Percentiles rank a stretch among this genome's conserved stretches.
Conservation (phyloP, 2,113 vertebrate species). For the Sinosuthora webbiana region DNA sequence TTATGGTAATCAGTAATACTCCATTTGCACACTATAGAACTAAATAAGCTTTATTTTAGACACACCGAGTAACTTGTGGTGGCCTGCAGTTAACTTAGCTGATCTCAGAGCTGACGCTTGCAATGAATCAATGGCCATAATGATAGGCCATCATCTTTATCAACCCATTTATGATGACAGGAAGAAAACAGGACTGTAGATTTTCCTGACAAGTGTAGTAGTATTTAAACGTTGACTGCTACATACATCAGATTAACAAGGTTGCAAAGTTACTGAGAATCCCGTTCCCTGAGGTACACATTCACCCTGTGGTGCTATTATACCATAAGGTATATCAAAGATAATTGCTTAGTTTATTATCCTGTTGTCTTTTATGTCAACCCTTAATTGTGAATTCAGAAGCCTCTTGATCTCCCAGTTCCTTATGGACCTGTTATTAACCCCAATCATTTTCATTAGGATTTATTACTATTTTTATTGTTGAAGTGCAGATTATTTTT, state of each 20-base stretch:
- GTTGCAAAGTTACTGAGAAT: conserved; percentile 64
- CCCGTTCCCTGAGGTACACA: conserved; percentile 56
- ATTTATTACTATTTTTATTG: conserved; percentile 63
- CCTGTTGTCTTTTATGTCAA: conserved; percentile 73
- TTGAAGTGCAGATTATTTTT: conserved; percentile 17
- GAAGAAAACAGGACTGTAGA: conserved; percentile 42
- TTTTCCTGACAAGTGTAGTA: conserved; percentile 43
- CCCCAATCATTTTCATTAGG: conserved; percentile 70
- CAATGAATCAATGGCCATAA: conserved; percentile 68
- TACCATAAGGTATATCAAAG: conserved; percentile 71
- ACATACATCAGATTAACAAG: conserved; percentile 69
- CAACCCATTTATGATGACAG: conserved; percentile 67
- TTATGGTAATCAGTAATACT: conserved; percentile 79
- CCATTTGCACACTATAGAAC: conserved; percentile 57
- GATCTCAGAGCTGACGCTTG: conserved; percentile 60
- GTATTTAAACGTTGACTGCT: conserved; percentile 69
- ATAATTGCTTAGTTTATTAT: conserved; percentile 79
- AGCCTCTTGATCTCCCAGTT: conserved; percentile 59
- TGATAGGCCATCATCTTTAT: conserved; percentile 73
- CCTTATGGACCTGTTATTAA: conserved; percentile 68
- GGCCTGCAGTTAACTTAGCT: conserved; percentile 75
- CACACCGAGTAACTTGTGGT: conserved; percentile 66
- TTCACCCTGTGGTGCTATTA: conserved; percentile 69
- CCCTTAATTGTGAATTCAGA: conserved; percentile 63
- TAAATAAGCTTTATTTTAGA: conserved; percentile 77